Base-by-base conservation (phyloP, 2,888 invertebrate genomes). In the Halocaridina rubra region DNA sequence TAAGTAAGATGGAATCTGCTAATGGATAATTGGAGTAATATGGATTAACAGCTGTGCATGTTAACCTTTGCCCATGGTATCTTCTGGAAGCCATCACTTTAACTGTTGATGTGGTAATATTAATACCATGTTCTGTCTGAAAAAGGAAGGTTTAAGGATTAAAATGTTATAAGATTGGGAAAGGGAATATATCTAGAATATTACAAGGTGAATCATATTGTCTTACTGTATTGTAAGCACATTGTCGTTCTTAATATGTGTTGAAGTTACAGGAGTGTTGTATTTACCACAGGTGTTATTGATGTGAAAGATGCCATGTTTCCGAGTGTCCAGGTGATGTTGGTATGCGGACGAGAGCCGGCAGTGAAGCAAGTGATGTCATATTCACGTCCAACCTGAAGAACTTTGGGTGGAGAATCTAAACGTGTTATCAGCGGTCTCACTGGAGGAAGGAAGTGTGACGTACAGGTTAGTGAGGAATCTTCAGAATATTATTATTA, bases 301-400 rank as follows among this genome's bases (percentile, higher is more conserved):
- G 67, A 75, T 10, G 57, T 79, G 46, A 85, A 19, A 10, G 85
- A 85, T 2, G 76, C 85, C 0, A 80, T 57, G 59, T 76, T 85
- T 13, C 85, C 85, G 8, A 85, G 75, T 19, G 85, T 81, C 85
- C 85, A 85, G 3, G 85, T 85, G 27, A 85, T 77, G 46, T 85
- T 85, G n/a, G 85, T 32, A 3, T 85, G 80, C 8, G 85, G 85
- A n/a, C 85, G 30, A 3, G 80, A 80, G 2, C 85, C 85, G 3
- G 72, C 75, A 0, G 81, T 59, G 32, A 74, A n/a, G 77, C 85
- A 85, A 16, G 39, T 77, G 76, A 85, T 85, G 10, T 81, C 72
- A 59, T 85, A 78, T 24, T 64, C 72, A 71, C 71, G 71, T 1
- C 78, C 75, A 5, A 81, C 81, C 57, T 76, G 69, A 22, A 85